Evolutionary conservation across 2,888 invertebrate genomes (phyloP).

Genomic region (Chrysotoxum bicinctum): DNA sequence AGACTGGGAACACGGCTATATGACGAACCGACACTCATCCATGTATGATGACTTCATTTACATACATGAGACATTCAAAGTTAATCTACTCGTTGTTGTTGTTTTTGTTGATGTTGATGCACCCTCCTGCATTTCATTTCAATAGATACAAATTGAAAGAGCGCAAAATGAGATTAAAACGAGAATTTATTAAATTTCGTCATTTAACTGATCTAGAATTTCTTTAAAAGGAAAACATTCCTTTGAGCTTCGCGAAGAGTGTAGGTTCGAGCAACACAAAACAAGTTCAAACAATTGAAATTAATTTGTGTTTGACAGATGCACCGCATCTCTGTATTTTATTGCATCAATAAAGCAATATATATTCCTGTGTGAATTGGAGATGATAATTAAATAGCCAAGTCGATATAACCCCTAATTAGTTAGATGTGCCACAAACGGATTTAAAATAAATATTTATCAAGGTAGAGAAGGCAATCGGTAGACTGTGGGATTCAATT

Average conservation of each 20-base stretch:
- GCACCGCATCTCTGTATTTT: neutral
- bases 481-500: neutral
- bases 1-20: neutral
- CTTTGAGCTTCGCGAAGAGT: neutral
- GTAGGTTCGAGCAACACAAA: neutral
- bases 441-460: neutral
- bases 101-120: conserved; percentile 5
- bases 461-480: neutral
- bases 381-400: neutral
- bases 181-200: neutral
- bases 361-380: neutral
- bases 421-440: neutral
- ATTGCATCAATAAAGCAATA: neutral
- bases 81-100: conserved; percentile 31
- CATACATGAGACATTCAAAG: conserved; percentile 35
- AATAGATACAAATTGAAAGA: neutral
- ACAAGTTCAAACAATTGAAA: neutral
- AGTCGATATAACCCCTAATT: neutral
- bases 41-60: conserved; percentile 52
- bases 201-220: conserved; percentile 23
- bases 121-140: conserved; percentile 14
- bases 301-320: neutral
- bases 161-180: neutral
- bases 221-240: conserved; percentile 33
- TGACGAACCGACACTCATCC: conserved; percentile 23